Evolutionary conservation across 1,140 invertebrate genomes (phyloP), one percentile per base, ranked within the genome.

Genomic region (Cardiocondyla obscurior): DNA sequence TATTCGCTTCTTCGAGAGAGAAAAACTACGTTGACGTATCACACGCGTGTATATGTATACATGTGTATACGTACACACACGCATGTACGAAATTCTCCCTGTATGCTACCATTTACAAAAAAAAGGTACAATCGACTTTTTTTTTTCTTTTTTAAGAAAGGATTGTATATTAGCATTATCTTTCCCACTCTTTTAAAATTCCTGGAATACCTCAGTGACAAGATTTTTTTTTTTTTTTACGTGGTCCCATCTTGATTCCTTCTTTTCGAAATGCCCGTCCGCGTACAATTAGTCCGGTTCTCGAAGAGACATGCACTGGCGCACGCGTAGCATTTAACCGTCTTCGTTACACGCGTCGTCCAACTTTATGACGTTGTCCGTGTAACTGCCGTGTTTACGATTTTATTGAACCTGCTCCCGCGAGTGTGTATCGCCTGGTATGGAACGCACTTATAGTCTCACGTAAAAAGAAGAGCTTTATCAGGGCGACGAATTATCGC

Each of bases 341-440:
- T 77, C 44, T 77, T 77, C 74, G 46, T 77, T 77, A 77, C 28
- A 62, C 55, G 39, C 33, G 22, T 67, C 46, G 46, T 5, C 28
- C 42, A 60, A 84, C 82, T 89, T 90, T 90, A 85, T 85, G 69
- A 58, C 70, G 87, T 89, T 89, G 87, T 89, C 73, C 70, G 82
- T 84, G 77, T 85, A 86, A 88, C 82, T 49, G 83, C 81, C 73
- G 81, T 85, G 86, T 88, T 90, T 82, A 82, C 82, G 84, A 88
- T 88, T 89, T 89, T 88, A 89, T 90, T 90, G 86, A 89, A 83
- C 22, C 46, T 33, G 74, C 60, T 77, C 25, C 60, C 22, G 46
- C 42, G 4, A 4, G 7, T 42, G 36, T 39, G 33, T 46, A 49
- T 76, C 44, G 19, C 46, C 22, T 67, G 44, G 16, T 28, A 53